Percentiles rank a stretch among this genome's conserved stretches.
These are phyloP conservation scores for Clarias batrachus DNA, from an alignment of 2,113 vertebrate species.

Conservation along the genomic window DNA sequence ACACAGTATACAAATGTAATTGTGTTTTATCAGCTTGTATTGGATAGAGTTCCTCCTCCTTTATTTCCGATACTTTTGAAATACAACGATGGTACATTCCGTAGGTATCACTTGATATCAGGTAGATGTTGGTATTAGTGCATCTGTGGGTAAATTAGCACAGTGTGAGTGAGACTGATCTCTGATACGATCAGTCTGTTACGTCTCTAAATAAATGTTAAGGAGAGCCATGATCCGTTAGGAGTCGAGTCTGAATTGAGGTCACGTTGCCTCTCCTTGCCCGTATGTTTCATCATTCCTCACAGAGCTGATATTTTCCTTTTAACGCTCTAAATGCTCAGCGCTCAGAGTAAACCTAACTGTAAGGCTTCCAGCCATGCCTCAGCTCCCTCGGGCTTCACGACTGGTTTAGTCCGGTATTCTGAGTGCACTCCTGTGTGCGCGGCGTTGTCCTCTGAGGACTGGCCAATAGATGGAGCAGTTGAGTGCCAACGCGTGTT, in stretches of 20 bases:
- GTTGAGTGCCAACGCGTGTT: neutral
- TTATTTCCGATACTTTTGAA: neutral
- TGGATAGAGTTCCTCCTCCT: too few species aligned
- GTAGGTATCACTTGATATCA: too few species aligned
- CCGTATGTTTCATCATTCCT: neutral
- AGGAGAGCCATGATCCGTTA: neutral
- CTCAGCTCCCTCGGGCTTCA: neutral
- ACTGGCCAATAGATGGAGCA: neutral
- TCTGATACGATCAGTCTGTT: neutral
- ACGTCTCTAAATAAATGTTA: neutral
- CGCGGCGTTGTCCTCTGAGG: neutral
- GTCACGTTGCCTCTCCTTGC: neutral
- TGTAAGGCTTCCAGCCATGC: neutral
- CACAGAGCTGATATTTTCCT: neutral
- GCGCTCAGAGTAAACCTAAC: neutral
- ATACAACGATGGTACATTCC: neutral
- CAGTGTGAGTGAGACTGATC: neutral
- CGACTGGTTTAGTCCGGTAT: neutral
- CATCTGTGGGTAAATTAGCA: neutral
- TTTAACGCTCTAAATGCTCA: neutral
- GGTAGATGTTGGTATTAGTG: neutral
- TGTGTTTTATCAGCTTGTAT: too few species aligned
- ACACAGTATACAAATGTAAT: too few species aligned
- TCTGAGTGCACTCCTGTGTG: neutral
- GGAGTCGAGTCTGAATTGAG: neutral